Conservation (phyloP, 2,888 invertebrate genomes). For the Colostygia pectinataria region DNA sequence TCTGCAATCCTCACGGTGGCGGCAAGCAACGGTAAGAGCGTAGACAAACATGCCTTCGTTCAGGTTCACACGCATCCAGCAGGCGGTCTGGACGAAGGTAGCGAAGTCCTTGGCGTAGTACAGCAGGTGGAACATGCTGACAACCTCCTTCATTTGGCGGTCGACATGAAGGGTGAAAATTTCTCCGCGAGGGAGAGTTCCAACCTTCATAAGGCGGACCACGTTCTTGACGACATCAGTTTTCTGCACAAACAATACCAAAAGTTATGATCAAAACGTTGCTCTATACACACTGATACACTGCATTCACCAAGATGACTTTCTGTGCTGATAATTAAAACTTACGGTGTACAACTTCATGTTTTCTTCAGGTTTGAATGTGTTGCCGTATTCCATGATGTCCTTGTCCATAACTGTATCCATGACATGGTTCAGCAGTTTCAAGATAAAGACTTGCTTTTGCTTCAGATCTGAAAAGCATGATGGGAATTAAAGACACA, state of each 20-base stretch:
- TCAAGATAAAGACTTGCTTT: constrained; percentile 74
- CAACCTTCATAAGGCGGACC: constrained; percentile 76
- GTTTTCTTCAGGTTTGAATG: constrained; percentile 69
- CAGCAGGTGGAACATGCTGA: constrained; percentile 78
- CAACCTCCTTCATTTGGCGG: constrained; percentile 76
- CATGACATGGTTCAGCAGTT: constrained; percentile 77
- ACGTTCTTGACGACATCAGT: constrained; percentile 83
- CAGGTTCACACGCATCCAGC: constrained; percentile 77
- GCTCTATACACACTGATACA: no score
- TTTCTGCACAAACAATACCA: constrained; percentile 59
- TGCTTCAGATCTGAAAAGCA: constrained; percentile 65
- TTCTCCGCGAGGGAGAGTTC: constrained; percentile 81
- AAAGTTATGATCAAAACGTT: no score
- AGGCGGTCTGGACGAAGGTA: constrained; percentile 75
- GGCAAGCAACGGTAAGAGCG: constrained; percentile 77
- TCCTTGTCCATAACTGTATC: constrained; percentile 76
- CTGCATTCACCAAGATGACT: no score
- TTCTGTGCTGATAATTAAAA: no score
- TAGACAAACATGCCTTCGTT: constrained; percentile 84
- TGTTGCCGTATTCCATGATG: constrained; percentile 64
- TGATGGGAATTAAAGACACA: neutral
- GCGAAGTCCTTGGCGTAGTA: constrained; percentile 80
- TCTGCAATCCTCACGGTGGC: constrained; percentile 77
- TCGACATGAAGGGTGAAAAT: constrained; percentile 77
- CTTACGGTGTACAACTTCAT: constrained; percentile 61